A percentile compares a stretch with the other conserved stretches of the same genome.
Evolutionary conservation across 2,113 vertebrate genomes (phyloP).

Genomic region (Macquaria ambigua): DNA sequence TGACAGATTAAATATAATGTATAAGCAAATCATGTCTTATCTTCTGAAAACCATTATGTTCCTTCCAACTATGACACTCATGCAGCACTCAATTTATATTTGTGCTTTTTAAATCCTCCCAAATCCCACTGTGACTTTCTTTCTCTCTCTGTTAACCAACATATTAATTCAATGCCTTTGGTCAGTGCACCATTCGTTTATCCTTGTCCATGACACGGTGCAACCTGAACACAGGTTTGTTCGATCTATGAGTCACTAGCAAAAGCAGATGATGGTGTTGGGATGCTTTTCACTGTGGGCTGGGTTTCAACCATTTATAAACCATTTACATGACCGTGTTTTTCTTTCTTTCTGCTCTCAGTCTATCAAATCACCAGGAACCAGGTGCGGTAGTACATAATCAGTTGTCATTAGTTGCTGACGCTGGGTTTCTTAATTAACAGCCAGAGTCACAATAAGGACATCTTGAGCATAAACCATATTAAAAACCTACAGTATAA

Average conservation of each 20-base stretch:
- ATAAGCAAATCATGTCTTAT: conserved; percentile 14
- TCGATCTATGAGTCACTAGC: background rate
- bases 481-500: background rate
- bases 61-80: background rate
- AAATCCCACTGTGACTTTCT: background rate
- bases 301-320: background rate
- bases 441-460: background rate
- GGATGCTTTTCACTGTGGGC: background rate
- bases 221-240: background rate
- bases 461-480: background rate
- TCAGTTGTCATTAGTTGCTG: background rate
- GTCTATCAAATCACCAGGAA: background rate
- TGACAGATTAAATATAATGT: conserved; percentile 11
- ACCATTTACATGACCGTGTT: background rate
- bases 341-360: background rate
- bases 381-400: no score
- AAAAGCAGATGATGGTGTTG: conserved; percentile 13
- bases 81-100: background rate
- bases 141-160: background rate
- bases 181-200: background rate
- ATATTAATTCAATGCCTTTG: background rate
- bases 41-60: background rate
- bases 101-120: background rate
- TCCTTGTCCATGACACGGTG: background rate
- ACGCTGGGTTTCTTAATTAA: background rate